Conservation (phyloP, 1,140 invertebrate species). For the Drosophila sturtevanti region DNA sequence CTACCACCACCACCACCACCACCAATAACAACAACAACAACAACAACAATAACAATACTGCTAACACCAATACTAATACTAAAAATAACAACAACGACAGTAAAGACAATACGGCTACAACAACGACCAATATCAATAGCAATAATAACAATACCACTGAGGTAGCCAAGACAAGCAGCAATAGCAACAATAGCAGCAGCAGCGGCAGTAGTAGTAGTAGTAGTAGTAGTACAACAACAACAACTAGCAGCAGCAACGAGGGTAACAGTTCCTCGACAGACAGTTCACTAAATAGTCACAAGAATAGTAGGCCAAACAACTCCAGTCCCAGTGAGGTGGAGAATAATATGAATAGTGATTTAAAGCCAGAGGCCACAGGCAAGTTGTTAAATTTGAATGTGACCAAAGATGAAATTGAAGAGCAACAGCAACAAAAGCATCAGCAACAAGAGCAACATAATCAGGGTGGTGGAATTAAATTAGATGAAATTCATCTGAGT, state of each 20-base stretch:
- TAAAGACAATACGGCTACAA: constrained; percentile 46
- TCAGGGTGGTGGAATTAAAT: background rate
- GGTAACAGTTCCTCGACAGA: constrained; percentile 18
- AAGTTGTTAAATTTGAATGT: constrained; percentile 61
- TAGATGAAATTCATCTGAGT: constrained; percentile 5
- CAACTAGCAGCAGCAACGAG: constrained; percentile 28
- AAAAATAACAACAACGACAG: constrained; percentile 55
- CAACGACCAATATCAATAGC: constrained; percentile 68
- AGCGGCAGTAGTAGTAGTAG: constrained; percentile 23
- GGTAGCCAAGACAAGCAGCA: constrained; percentile 23
- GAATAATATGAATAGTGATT: constrained; percentile 67
- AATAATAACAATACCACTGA: constrained; percentile 54
- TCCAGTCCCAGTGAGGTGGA: constrained; percentile 46
- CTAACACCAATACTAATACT: constrained; percentile 15
- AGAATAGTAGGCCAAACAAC: constrained; percentile 33
- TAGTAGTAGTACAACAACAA: background rate
- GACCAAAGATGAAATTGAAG: constrained; percentile 31
- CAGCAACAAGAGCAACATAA: constrained; percentile 3
- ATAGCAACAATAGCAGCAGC: constrained; percentile 21
- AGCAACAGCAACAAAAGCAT: constrained; percentile 11
- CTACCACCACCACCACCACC: constrained; percentile 33
- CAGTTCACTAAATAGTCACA: constrained; percentile 56
- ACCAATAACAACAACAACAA: constrained; percentile 31
- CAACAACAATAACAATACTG: constrained; percentile 13
- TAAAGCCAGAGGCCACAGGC: constrained; percentile 41